A percentile compares a stretch with the other conserved stretches of the same genome.
phyloP scores from a whole-genome alignment of 2,888 invertebrate species.

The Caenorhabditis sp. region DNA sequence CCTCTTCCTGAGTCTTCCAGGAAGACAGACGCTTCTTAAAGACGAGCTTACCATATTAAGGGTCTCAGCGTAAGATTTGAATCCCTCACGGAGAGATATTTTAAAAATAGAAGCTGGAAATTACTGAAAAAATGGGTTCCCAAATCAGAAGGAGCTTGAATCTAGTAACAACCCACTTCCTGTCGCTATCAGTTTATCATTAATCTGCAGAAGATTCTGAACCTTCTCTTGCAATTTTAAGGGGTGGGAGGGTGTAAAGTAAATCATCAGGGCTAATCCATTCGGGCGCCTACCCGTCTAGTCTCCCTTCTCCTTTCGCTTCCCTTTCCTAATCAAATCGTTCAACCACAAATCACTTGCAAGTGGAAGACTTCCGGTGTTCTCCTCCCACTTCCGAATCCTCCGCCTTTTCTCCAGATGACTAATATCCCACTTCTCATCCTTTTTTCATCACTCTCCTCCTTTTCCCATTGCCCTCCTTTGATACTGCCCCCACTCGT shows the following conservation, averaged over 20 bases:
- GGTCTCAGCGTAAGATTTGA: no score
- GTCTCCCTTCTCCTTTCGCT: not conserved
- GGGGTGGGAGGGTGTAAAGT: no score
- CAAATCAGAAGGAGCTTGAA: no score
- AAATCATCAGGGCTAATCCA: not conserved
- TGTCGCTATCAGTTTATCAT: no score
- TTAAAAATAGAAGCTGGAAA: no score
- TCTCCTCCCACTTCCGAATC: not conserved
- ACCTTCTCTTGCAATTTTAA: not conserved
- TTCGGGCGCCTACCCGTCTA: slow-evolving; percentile 12
- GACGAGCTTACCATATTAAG: no score
- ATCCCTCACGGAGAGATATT: no score
- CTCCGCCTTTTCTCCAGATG: slow-evolving; percentile 4
- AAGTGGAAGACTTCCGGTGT: slow-evolving; percentile 45
- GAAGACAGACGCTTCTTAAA: no score
- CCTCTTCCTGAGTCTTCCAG: no score
- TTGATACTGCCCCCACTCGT: not conserved
- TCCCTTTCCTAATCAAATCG: slow-evolving; percentile 11
- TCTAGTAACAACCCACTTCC: no score
- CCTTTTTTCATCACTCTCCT: not conserved
- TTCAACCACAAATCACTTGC: not conserved
- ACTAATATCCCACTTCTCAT: slow-evolving; percentile 8
- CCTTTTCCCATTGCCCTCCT: not conserved
- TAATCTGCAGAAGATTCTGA: no score
- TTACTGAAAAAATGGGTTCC: no score